Evolutionary conservation across 2,797 vertebrate genomes (phyloP).

Genomic region (Myiotriccus ornatus): DNA sequence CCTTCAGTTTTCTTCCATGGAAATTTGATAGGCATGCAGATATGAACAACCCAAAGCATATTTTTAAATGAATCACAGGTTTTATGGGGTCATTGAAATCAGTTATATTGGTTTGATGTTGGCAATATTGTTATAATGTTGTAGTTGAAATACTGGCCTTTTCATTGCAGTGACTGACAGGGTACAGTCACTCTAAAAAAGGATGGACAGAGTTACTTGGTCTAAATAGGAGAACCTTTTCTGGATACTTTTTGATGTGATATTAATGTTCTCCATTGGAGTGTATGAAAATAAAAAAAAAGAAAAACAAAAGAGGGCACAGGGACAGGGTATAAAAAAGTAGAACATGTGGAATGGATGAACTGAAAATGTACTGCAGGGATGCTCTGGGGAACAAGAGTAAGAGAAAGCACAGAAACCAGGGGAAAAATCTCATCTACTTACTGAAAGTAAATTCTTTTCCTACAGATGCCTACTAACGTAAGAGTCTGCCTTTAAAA

Average conservation of each 20-base stretch:
- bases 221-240: neutral
- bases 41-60: neutral
- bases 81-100: neutral
- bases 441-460: neutral
- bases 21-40: neutral
- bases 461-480: neutral
- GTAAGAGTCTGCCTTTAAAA: neutral
- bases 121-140: neutral
- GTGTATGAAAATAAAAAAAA: neutral
- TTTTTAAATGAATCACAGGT: neutral
- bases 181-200: neutral
- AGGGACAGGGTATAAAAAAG: neutral
- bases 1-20: neutral
- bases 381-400: neutral
- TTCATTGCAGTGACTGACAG: neutral
- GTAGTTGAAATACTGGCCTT: neutral
- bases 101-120: neutral
- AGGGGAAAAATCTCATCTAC: neutral
- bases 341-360: neutral
- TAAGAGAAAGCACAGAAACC: neutral
- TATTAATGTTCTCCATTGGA: neutral
- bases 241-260: neutral
- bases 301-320: neutral
- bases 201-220: neutral
- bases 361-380: neutral